Evolutionary conservation across 2,797 vertebrate species (phyloP), one percentile per base, ranked within the genome.

Genomic region (Pseudochromis fuscus): DNA sequence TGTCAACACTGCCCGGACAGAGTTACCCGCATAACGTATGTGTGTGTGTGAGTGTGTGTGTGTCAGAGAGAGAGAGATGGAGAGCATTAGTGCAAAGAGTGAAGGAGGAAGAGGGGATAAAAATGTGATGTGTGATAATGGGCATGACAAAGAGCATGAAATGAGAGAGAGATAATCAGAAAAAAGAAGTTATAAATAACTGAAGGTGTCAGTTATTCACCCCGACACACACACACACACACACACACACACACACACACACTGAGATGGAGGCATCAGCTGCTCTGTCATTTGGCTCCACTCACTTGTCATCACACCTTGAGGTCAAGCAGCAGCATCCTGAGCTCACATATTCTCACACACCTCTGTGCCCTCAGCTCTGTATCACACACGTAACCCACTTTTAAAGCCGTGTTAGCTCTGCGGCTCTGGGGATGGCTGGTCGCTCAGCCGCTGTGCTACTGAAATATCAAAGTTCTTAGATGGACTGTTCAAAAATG

Each of bases 291-390:
- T 72, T 82, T 70, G 73, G 79, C 69, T 84, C 66, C 83, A 77
- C 72, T 91, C 81, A 73, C 72, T 84, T 71, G 40, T 48, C 65
- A 64, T 86, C 77, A 82, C 90, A 90, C 91, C 82, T 87, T 62
- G 37, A 85, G 89, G 92, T 94, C 93, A 92, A 85, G 67, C 76
- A 70, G 79, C 67, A 75, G 48, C 73, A 82, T 87, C 79, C 83
- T 64, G 56, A 67, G 50, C 42, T 19, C 67, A 87, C 52, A 65
- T 13, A 61, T 60, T 45, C 59, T 9, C 67, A 25, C 49, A 45
- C 35, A 63, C 38, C 25, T 52, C 21, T 25, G 23, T 49, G 53
- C 63, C 15, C 65, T 45, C 49, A 6, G 38, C 51, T 48, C 37
- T 21, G 5, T 4, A 23, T 58, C 23, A 48, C 63, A 60, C 52